phyloP scores from a whole-genome alignment of 2,797 vertebrate genomes.

The Xiphorhynchus erythropygius region DNA sequence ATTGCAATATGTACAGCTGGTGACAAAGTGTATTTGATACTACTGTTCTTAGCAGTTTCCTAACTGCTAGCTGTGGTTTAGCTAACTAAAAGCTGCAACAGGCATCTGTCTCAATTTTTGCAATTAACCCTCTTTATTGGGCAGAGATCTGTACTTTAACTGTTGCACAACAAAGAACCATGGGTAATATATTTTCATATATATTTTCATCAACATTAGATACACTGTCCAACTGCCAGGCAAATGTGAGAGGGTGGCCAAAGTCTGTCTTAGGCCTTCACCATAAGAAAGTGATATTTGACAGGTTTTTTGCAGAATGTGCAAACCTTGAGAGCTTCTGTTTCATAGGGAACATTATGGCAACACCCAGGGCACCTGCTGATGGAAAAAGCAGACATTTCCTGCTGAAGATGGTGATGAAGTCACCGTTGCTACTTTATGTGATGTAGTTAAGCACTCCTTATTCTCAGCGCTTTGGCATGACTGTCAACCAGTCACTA shows the following conservation, averaged over 20 bases:
- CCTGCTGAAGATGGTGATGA: background rate
- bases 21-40: background rate
- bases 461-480: background rate
- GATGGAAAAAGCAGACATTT: background rate
- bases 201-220: background rate
- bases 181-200: background rate
- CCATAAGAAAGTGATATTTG: background rate
- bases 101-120: background rate
- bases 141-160: background rate
- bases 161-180: background rate
- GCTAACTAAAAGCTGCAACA: background rate
- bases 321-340: background rate
- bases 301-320: accelerated
- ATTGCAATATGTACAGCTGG: background rate
- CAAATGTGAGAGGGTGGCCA: background rate
- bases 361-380: background rate
- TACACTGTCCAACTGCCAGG: background rate
- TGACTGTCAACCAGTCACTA: background rate
- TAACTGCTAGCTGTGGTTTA: background rate
- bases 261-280: background rate
- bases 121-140: background rate
- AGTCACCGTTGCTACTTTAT: background rate
- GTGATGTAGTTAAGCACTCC: background rate
- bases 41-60: background rate
- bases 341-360: background rate